Percentiles rank a stretch among this genome's conserved stretches.
These are phyloP conservation scores for Macrobrachium nipponense DNA, from an alignment of 1,140 invertebrate species.

Conservation along the genomic window DNA sequence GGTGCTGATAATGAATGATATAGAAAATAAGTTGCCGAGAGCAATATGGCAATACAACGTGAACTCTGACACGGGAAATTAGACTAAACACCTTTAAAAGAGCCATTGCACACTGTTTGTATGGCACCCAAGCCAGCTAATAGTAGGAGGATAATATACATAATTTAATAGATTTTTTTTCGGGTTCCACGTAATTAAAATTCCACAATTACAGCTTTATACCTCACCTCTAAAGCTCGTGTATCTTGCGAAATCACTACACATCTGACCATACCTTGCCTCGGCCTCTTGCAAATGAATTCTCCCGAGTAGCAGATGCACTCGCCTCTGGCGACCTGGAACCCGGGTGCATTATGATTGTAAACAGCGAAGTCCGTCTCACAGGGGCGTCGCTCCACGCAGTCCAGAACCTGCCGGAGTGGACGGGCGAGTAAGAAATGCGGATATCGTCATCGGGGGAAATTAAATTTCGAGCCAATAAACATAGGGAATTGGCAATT, in stretches of 20 bases:
- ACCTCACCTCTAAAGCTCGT: too few relatives aligned
- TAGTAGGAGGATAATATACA: too few relatives aligned
- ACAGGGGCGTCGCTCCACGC: slow-evolving; percentile 84
- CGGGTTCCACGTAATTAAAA: background rate
- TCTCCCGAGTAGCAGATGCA: slow-evolving; percentile 90
- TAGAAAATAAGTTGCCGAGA: too few relatives aligned
- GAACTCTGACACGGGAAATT: too few relatives aligned
- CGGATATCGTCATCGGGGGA: background rate
- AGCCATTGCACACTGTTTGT: too few relatives aligned
- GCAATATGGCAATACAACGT: too few relatives aligned
- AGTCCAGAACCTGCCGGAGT: slow-evolving; percentile 74
- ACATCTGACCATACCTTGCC: slow-evolving; percentile 65
- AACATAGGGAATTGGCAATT: too few relatives aligned
- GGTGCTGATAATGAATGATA: too few relatives aligned
- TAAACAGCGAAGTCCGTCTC: slow-evolving; percentile 85
- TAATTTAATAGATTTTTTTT: background rate
- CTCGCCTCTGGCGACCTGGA: slow-evolving; percentile 86
- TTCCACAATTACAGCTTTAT: background rate
- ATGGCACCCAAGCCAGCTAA: too few relatives aligned
- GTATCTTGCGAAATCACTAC: background rate
- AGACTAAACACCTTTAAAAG: too few relatives aligned
- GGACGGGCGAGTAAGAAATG: background rate
- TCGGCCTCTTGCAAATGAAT: slow-evolving; percentile 91
- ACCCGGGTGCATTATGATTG: slow-evolving; percentile 87
- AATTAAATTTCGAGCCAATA: too few relatives aligned